Percentiles rank a stretch among this genome's conserved stretches.
These are phyloP conservation scores for Mugil cephalus DNA, from an alignment of 2,113 vertebrate species.

Conservation along the genomic window DNA sequence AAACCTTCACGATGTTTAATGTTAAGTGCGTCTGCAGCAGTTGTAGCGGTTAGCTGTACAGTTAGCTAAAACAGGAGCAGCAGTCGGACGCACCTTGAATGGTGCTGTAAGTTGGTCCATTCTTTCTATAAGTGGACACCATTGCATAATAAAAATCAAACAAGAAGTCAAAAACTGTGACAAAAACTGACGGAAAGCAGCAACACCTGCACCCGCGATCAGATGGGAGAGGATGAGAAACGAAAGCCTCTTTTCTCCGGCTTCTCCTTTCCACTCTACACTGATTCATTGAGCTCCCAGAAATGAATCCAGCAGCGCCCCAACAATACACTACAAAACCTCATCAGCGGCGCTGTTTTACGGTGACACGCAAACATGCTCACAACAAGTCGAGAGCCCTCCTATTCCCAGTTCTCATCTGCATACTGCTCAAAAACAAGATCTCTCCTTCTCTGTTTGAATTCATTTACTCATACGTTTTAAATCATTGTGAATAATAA, in stretches of 20 bases:
- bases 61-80: too few species aligned
- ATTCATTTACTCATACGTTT: neutral
- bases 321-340: neutral
- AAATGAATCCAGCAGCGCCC: conserved; percentile 13
- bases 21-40: neutral
- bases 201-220: conserved; percentile 45
- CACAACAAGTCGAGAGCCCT: neutral
- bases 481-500: neutral
- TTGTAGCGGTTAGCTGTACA: neutral
- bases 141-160: too few species aligned
- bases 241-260: conserved; percentile 14
- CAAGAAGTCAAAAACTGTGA: too few species aligned
- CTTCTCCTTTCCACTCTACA: neutral
- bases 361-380: neutral
- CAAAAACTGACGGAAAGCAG: conserved; percentile 36
- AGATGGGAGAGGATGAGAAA: conserved; percentile 24
- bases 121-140: too few species aligned
- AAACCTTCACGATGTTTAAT: neutral
- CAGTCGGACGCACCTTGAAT: too few species aligned
- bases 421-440: neutral
- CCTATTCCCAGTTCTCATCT: neutral
- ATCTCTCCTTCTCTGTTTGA: neutral
- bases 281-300: conserved; percentile 24
- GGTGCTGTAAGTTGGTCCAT: too few species aligned
- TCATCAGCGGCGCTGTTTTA: neutral